Evolutionary conservation across 1,140 invertebrate genomes (phyloP).

Genomic region (Pemphigus obesinymphae): DNA sequence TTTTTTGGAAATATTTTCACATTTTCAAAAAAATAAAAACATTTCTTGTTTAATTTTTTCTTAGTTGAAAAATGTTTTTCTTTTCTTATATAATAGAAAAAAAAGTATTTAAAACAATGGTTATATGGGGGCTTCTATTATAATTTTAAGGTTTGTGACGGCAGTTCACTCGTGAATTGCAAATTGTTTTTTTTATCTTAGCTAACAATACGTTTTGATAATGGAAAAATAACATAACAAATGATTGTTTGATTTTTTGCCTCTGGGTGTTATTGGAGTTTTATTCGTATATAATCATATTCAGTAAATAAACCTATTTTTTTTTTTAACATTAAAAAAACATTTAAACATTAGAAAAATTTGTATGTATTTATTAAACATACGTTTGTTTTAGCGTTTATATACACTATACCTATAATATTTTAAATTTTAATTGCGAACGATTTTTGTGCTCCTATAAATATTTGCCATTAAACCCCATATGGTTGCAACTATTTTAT

Average conservation of each 20-base stretch:
- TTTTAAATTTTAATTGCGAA: background rate
- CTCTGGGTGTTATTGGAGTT: background rate
- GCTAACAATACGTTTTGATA: background rate
- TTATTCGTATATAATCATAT: background rate
- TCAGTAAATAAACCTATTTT: background rate
- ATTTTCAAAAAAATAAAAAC: too few species aligned
- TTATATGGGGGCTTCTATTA: too few species aligned
- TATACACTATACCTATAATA: too few species aligned
- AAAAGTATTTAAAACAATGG: too few species aligned
- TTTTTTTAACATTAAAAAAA: background rate
- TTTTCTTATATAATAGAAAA: too few species aligned
- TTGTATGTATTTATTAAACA: background rate
- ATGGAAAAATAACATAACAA: background rate
- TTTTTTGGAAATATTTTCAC: too few species aligned
- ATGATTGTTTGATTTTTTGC: background rate
- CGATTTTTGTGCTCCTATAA: background rate
- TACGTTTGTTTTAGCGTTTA: background rate
- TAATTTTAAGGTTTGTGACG: background rate
- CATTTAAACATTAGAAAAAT: background rate
- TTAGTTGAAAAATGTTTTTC: too few species aligned
- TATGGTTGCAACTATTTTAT: too few species aligned
- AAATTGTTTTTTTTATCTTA: background rate
- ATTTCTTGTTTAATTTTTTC: too few species aligned
- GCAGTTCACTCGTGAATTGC: background rate
- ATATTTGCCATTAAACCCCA: too few species aligned